phyloP scores from a whole-genome alignment of 2,113 vertebrate species.

The Lagenorhynchus albirostris region DNA sequence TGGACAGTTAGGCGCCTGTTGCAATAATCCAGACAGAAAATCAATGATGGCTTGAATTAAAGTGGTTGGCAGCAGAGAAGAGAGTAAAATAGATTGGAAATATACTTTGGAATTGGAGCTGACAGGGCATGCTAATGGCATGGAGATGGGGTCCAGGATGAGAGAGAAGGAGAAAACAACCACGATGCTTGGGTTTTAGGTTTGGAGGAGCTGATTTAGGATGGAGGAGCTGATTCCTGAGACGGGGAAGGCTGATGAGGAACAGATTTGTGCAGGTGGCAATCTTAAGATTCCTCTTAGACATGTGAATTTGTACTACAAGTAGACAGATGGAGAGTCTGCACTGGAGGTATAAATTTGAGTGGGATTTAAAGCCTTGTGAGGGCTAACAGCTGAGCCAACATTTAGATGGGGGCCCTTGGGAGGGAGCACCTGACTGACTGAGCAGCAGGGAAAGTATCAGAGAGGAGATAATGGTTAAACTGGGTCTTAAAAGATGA shows the following conservation, averaged over 20 bases:
- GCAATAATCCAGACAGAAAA: slow-evolving; percentile 66
- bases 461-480: background rate
- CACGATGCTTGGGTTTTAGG: background rate
- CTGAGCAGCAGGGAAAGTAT: background rate
- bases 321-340: slow-evolving; percentile 19
- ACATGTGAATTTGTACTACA: slow-evolving; percentile 16
- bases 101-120: background rate
- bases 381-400: background rate
- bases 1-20: slow-evolving; percentile 47
- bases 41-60: slow-evolving; percentile 58
- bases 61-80: slow-evolving; percentile 9
- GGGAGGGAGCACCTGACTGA: background rate
- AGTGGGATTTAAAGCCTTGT: slow-evolving; percentile 16
- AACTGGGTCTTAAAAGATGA: background rate
- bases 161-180: background rate
- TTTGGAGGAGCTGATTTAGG: background rate
- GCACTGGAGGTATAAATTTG: background rate
- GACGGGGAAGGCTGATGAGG: background rate
- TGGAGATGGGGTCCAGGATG: background rate
- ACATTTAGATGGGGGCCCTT: background rate
- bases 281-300: slow-evolving; percentile 28
- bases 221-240: background rate
- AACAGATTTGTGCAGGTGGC: slow-evolving; percentile 25
- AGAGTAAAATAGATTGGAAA: slow-evolving; percentile 2
- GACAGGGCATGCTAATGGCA: background rate